Evolutionary conservation across 2,888 invertebrate genomes (phyloP), one percentile per base, ranked within the genome.

Genomic region (Erebia epiphron): DNA sequence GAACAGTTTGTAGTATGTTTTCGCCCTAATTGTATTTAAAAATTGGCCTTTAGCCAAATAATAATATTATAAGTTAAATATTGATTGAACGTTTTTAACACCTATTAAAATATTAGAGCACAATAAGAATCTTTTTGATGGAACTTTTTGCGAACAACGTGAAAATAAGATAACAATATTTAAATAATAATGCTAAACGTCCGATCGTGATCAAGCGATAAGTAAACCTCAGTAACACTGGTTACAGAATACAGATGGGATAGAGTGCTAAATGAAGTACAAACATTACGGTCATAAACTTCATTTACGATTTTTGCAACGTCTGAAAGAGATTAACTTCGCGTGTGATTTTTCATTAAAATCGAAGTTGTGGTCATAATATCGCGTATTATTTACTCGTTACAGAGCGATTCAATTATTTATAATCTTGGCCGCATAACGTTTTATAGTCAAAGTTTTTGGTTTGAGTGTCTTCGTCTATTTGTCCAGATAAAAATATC

Each of bases 291-390:
- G 58, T 64, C 67, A 75, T 72, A 71, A 75, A 74, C 60, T 67
- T 46, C 68, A 68, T 73, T 70, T 68, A 75, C 46, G 75, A 69
- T 73, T 62, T 65, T 68, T 67, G 58, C 46, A 69, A 49, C 75
- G 63, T 73, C 73, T 75, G 75, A 67, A 70, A 60, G 35, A 72
- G 67, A 75, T 75, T 69, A 73, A 71, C 67, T 64, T 71, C 64
- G 35, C 52, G 18, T 60, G 63, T 54, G 54, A 69, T 66, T 69
- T 43, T 61, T 43, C 61, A 43, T 43, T 43, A 11, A 43, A 43
- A 43, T 43, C 43, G 10, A 11, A 11, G 43, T 43, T 43, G 5
- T 11, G 43, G 10, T 11, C 11, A 43, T 43, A 11, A 43, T 43
- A 2, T 43, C 43, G 11, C 43, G 43, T 43, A 11, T 43, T 43